A percentile compares a stretch with the other conserved stretches of the same genome.
These are phyloP conservation scores for Spodoptera exigua DNA, from an alignment of 2,888 invertebrate genomes.

Conservation along the genomic window DNA sequence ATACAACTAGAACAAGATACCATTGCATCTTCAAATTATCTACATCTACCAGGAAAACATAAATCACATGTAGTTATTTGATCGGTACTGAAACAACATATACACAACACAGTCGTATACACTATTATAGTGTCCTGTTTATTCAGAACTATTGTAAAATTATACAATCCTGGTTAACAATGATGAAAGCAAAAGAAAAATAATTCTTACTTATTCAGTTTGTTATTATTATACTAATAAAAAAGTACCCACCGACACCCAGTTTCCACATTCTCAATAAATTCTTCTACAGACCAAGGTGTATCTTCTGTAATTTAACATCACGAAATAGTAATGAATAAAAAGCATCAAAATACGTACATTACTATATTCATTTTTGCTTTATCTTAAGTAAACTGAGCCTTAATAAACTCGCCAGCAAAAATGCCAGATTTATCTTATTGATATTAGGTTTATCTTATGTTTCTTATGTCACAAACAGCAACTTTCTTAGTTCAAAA, in stretches of 20 bases:
- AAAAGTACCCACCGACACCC: constrained; percentile 90
- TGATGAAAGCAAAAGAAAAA: background rate
- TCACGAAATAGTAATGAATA: too few species aligned
- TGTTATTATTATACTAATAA: background rate
- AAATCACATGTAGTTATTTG: constrained; percentile 5
- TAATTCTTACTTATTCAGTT: background rate
- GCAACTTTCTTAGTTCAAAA: background rate
- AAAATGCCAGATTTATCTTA: too few species aligned
- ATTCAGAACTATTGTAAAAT: too few species aligned
- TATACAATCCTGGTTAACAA: too few species aligned
- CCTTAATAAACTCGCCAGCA: too few species aligned
- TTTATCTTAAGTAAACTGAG: too few species aligned
- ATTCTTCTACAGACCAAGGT: constrained; percentile 96
- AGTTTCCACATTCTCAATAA: constrained; percentile 94
- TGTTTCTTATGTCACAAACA: too few species aligned
- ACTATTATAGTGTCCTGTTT: too few species aligned
- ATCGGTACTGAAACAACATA: constrained; percentile 7
- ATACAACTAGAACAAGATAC: constrained; percentile 8
- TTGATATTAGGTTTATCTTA: too few species aligned
- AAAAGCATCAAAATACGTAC: too few species aligned
- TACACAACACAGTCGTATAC: background rate
- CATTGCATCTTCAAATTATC: constrained; percentile 21
- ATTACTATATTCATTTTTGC: too few species aligned
- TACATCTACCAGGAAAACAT: constrained; percentile 26
- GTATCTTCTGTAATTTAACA: constrained; percentile 91